Evolutionary conservation across 2,888 invertebrate species (phyloP), one percentile per base, ranked within the genome.

Genomic region (Zele albiditarsus): DNA sequence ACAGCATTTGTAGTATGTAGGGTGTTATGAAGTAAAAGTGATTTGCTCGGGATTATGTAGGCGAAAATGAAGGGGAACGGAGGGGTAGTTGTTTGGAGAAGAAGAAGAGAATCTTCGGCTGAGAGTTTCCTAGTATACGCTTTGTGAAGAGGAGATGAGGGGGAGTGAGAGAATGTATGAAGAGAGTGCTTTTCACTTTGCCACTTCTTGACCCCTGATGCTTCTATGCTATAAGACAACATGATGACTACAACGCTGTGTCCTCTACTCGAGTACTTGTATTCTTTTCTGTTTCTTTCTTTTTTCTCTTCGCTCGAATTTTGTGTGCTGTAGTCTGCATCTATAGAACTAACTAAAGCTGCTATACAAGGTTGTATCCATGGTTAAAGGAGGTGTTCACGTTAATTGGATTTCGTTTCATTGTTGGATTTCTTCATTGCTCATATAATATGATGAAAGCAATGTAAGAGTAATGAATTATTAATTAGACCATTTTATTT

Each of bases 121-220:
- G 58, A 57, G 68, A 57, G 68, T 57, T 53, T 69, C 57, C 68
- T n/a, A 57, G 20, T 23, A 60, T 33, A 33, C 14, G 57, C 38
- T 57, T n/a, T 14, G 49, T 42, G 16, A 27, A 71, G 63, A n/a
- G 33, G 23, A 25, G 27, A 67, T 42, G 25, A n/a, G 65, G 8
- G 25, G 25, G 10, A 27, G 20, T 28, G 23, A 33, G 16, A 4
- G 53, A 8, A 53, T n/a, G n/a, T 20, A 53, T n/a, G 71, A 71
- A 63, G 69, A 73, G 76, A 75, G 74, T 74, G 73, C 78, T 75
- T 74, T 75, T 71, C 62, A 77, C 69, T 72, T 70, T 63, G 74
- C 63, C 72, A 73, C 75, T 73, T 77, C 74, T 79, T 80, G 79
- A 83, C 80, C 82, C 75, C 75, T 83, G 82, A 83, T 80, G 78